Percentiles rank a stretch among this genome's conserved stretches.
Conservation (phyloP, 1,140 invertebrate genomes). For the Delia radicum region DNA sequence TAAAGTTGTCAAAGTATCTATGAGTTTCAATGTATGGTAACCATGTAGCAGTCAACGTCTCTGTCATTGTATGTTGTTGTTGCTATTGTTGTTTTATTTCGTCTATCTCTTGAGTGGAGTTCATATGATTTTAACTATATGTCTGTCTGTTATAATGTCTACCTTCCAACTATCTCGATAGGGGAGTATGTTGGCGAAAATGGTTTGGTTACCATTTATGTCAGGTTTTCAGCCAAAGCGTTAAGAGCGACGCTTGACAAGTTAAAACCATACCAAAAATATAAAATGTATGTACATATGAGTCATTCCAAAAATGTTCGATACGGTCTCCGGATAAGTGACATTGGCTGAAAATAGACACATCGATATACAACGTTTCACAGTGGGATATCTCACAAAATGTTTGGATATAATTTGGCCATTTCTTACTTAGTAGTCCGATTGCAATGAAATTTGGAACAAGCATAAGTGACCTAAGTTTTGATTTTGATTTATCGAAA, state of each 20-base stretch:
- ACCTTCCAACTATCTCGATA: background rate
- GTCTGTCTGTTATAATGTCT: background rate
- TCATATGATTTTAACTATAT: background rate
- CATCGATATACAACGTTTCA: too few species aligned
- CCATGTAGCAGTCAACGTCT: background rate
- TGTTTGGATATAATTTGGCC: too few species aligned
- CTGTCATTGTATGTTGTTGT: background rate
- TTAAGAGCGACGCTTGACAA: constrained; percentile 11
- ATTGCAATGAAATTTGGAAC: too few species aligned
- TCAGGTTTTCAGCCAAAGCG: background rate
- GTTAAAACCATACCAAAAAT: background rate
- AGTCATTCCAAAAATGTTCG: too few species aligned
- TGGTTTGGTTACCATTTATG: background rate
- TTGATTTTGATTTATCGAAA: too few species aligned
- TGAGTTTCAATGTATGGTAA: background rate
- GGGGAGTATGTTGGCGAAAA: background rate
- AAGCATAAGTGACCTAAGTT: too few species aligned
- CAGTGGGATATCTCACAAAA: too few species aligned
- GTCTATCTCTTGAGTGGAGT: background rate
- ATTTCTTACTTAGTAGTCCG: too few species aligned
- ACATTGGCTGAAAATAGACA: too few species aligned
- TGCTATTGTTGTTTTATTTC: background rate
- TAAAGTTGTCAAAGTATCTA: constrained; percentile 17
- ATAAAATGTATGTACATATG: background rate
- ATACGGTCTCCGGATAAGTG: too few species aligned